These are phyloP conservation scores for Pomacea canaliculata DNA, from an alignment of 2,888 invertebrate species.

Conservation along the genomic window DNA sequence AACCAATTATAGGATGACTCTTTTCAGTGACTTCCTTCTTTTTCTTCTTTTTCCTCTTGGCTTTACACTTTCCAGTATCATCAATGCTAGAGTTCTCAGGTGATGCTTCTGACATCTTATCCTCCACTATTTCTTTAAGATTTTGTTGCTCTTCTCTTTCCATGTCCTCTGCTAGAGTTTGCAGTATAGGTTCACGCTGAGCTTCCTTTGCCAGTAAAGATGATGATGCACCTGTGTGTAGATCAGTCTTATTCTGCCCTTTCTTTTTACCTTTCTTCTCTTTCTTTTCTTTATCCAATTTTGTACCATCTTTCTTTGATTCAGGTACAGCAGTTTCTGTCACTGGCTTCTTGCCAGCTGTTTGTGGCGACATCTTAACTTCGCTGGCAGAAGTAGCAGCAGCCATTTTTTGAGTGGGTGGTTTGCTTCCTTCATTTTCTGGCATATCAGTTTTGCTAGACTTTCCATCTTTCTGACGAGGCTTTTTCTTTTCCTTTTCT, in stretches of 20 bases:
- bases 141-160: constrained; percentile 6
- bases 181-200: constrained; percentile 18
- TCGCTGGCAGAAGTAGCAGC: not conserved
- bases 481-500: constrained; percentile 19
- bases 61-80: constrained; percentile 6
- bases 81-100: not conserved
- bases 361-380: not conserved
- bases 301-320: constrained; percentile 8
- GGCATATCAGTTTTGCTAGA: not conserved
- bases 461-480: not conserved
- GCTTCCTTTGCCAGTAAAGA: not conserved
- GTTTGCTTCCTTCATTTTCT: not conserved
- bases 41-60: constrained; percentile 29
- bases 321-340: not conserved
- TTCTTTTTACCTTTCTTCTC: constrained; percentile 20
- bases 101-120: constrained; percentile 3
- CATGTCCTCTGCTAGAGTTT: constrained; percentile 18
- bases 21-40: constrained; percentile 19
- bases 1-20: not conserved
- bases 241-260: not conserved
- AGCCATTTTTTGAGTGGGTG: not conserved
- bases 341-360: not conserved
- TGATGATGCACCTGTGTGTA: not conserved
- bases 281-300: constrained; percentile 14
- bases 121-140: constrained; percentile 2